Evolutionary conservation across 92 coral and sea anemone species (phyloP), one percentile per base, ranked within the genome.

Genomic region (Epizoanthus stellaris): DNA sequence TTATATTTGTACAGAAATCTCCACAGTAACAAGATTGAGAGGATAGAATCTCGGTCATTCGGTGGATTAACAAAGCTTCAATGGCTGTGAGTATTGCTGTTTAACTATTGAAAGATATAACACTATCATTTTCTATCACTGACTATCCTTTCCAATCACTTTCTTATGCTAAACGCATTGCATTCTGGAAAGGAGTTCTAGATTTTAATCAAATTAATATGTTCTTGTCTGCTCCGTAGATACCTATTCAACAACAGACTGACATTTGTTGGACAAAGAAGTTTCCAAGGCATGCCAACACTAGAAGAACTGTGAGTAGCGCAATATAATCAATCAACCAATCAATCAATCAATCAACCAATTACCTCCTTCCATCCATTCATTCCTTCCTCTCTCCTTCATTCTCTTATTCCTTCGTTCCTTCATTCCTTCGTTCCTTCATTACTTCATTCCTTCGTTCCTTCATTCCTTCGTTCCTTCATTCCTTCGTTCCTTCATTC

Each of bases 301-400:
- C 83, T 79, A 19, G 83, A 79, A 47, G 83, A 79, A 63, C 71
- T 79, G 83, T 79, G 20, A 79, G 83, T 63, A 23, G 36, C 36
- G 36, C 36, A 30, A 30, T 30, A 23, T 2, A 30, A 16, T 5
- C 15, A 58, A 2, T 7, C 11, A 57, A 57, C 3, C 2, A 76
- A 40, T 9, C 19, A 6, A 14, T 39, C 19, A 6, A 14, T 39
- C 25, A 23, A 23, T 1, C 36, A 30, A 30, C 36, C 36, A 30
- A 30, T 30, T 30, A 30, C 36, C 36, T 30, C 36, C 36, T 30
- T 30, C 36, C 36, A 30, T 30, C 9, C 49, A 45, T 45, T 45
- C 49, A 5, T 45, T 45, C 49, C 6, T 0, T 38, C 52, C 13
- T 12, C 19, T 69, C 10, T 69, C 4, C 43, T 69, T 36, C 59